Evolutionary conservation across 1,140 invertebrate species (phyloP), one percentile per base, ranked within the genome.

Genomic region (Trichomalopsis sarcophagae): DNA sequence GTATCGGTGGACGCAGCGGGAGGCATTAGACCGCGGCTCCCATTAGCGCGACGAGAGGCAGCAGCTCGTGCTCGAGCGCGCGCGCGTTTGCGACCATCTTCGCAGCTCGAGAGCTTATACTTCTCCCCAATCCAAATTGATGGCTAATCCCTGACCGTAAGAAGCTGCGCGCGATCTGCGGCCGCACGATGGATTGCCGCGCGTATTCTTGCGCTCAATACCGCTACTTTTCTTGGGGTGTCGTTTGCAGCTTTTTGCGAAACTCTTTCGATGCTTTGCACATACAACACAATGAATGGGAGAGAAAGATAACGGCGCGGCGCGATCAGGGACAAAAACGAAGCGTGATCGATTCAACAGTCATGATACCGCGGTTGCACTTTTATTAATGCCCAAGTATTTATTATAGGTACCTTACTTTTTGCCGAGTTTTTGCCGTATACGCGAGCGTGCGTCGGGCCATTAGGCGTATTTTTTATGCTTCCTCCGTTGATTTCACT

Each of bases 1-100:
- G 84, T 88, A 89, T 87, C 87, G 88, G 88, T 87, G 90, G 91
- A 89, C 91, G 89, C 91, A 91, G 91, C 91, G 87, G 90, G 91
- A 93, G 91, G 91, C 91, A 93, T 93, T 93, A 92, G 92, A 92
- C 91, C 92, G 90, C 92, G 87, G 90, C 90, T 90, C 89, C 91
- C 92, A 92, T 92, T 92, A 93, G 90, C 90, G 88, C 89, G 88
- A 89, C 88, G 89, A 87, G 85, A 89, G 40, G 71, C 68, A 50
- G 33, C 62, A 10, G 74, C 69, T 79, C 68, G 77, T 36, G 14
- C 27, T 13, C 23, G 6, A n/a, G n/a, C 40, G 66, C 66, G 6
- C 68, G 40, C 36, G 40, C n/a, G n/a, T 36, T 36, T 30, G 10
- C 55, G 55, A 62, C 17, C 33, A 7, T 47, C 68, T 40, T 44